Evolutionary conservation across 2,113 vertebrate species (phyloP).

Genomic region (Tragulus kanchil): DNA sequence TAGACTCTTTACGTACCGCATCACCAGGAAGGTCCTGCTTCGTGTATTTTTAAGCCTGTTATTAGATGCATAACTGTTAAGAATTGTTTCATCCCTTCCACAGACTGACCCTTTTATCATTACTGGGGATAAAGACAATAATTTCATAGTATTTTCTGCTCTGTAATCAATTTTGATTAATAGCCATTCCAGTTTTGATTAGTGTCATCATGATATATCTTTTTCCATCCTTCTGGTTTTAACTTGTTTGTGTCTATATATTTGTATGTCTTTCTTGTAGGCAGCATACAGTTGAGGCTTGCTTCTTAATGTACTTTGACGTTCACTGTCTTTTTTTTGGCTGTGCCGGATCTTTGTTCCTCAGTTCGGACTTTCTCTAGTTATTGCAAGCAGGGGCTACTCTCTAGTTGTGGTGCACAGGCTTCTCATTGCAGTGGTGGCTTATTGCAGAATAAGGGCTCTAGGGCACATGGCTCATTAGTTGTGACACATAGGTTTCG

Average conservation of each 20-base stretch:
- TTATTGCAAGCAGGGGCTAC: background rate
- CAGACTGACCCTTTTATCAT: background rate
- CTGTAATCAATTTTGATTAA: constrained; percentile 1
- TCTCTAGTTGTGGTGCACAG: background rate
- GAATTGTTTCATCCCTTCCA: background rate
- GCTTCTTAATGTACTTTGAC: background rate
- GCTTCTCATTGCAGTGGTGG: background rate
- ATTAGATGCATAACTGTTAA: background rate
- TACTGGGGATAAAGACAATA: background rate
- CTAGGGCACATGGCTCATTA: rapidly evolving
- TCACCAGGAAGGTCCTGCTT: background rate
- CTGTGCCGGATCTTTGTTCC: background rate
- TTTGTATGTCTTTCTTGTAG: background rate
- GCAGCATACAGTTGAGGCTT: background rate
- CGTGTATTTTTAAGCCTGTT: background rate
- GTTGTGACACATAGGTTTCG: background rate
- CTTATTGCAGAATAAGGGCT: background rate
- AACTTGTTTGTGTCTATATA: background rate
- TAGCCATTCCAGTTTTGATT: background rate
- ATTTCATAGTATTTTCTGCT: constrained; percentile 36
- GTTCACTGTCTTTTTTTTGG: background rate
- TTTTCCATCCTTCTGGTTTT: background rate
- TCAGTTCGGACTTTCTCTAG: background rate
- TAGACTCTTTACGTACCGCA: no score
- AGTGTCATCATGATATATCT: background rate